Evolutionary conservation across 2,888 invertebrate species (phyloP).

Genomic region (Pollenia griseotomentosa): DNA sequence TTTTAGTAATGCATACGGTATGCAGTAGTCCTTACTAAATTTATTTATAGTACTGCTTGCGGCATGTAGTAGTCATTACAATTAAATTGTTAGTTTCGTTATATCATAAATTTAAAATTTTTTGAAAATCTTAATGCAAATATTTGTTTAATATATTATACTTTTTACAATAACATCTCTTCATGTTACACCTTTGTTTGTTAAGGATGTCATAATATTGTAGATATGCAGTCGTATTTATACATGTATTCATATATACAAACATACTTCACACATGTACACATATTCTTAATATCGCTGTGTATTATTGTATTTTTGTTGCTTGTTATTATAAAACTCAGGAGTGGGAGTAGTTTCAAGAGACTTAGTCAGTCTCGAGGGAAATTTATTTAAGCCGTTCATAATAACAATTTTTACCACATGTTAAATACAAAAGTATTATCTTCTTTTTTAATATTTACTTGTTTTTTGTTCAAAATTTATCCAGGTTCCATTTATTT

Average conservation of each 20-base stretch:
- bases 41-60: no score
- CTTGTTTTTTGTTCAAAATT: conserved; percentile 36
- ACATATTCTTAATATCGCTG: conserved; percentile 36
- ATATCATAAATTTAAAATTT: no score
- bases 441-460: conserved; percentile 18
- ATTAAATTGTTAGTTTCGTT: no score
- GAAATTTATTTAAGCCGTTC: conserved; percentile 84
- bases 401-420: conserved; percentile 81
- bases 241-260: neutral
- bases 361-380: conserved; percentile 79
- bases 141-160: no score
- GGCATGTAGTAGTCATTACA: no score
- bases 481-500: conserved; percentile 17
- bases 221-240: neutral
- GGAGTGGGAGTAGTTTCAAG: conserved; percentile 74
- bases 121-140: no score
- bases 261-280: conserved; percentile 47
- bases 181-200: conserved; percentile 6
- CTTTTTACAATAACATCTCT: conserved; percentile 1
- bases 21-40: no score
- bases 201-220: conserved; percentile 58
- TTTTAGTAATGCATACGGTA: no score
- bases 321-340: conserved; percentile 66
- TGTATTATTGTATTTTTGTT: conserved; percentile 62
- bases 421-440: conserved; percentile 70